Base-by-base conservation (phyloP, 2,888 invertebrate genomes). In the Suillia variegata region DNA sequence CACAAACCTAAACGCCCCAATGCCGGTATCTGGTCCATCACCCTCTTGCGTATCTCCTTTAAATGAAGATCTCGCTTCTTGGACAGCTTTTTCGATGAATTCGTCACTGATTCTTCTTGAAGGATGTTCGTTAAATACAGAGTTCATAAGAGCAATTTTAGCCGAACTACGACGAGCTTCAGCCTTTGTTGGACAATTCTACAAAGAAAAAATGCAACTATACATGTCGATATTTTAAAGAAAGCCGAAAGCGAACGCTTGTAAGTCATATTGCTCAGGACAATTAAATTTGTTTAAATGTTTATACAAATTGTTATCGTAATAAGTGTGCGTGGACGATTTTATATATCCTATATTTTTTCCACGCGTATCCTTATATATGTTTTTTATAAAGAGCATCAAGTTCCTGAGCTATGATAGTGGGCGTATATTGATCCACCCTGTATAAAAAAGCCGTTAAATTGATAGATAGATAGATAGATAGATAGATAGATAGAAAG, bases 111-210 rank as follows among this genome's bases (percentile, higher is more conserved):
- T 96, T 70, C 92, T 88, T 59, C 96, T 85, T 1, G 94, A 94
- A 45, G 96, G 96, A 82, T 96, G 96, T 76, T 96, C 96, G 80
- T 96, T 96, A 83, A 96, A 96, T 53, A 96, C 95, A 10, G 95
- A 96, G 84, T 96, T 96, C 96, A 96, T 96, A 17, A 96, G 85
- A 1, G 96, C 96, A 68, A 96, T 96, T 84, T 96, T 96, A 1
- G 96, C 96, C 0, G 96, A 95, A 74, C 96, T 96, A 69, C 96
- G 86, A 48, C 96, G 86, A 3, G 96, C 96, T 80, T 96, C 96
- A 5, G 96, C 96, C 82, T 96, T 96, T 21, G 96, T 96, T 2
- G 94, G 93, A 79, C 96, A 96, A 80, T 94, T 94, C 90, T 96
- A 84, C 17, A 78, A 74, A 54, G 42, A 48, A 12, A 56, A 31